Evolutionary conservation across 1,140 invertebrate genomes (phyloP).

Genomic region (Neelides sp.): DNA sequence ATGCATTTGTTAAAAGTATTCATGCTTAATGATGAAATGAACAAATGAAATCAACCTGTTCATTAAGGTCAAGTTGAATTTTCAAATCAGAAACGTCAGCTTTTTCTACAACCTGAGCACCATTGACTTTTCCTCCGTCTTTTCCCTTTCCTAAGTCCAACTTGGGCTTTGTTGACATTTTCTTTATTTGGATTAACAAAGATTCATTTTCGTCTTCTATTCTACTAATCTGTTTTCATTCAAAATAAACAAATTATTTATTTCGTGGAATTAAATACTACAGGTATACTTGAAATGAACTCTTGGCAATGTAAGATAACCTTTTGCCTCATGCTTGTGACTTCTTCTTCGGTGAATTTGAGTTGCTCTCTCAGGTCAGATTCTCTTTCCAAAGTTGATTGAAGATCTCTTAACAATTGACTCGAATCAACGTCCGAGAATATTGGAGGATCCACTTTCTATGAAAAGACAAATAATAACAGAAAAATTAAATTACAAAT

Average conservation of each 20-base stretch:
- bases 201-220: constrained; percentile 90
- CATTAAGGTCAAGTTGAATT: constrained; percentile 21
- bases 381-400: constrained; percentile 80
- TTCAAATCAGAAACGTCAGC: constrained; percentile 14
- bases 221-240: constrained; percentile 36
- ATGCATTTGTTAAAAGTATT: background rate
- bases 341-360: constrained; percentile 78
- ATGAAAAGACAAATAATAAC: background rate
- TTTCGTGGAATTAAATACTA: background rate
- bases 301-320: background rate
- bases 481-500: background rate
- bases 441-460: constrained; percentile 21
- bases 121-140: constrained; percentile 41
- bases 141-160: constrained; percentile 53
- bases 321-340: constrained; percentile 33
- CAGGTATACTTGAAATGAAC: background rate
- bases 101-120: constrained; percentile 16
- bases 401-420: constrained; percentile 68
- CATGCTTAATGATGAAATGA: too few relatives aligned
- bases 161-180: constrained; percentile 70
- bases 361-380: constrained; percentile 82
- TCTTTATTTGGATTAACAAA: constrained; percentile 78
- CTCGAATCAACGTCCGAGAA: constrained; percentile 44
- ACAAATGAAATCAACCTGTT: constrained; percentile 12
- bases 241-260: too few relatives aligned